Evolutionary conservation across 2,113 vertebrate genomes (phyloP).

Genomic region (Junco hyemalis): DNA sequence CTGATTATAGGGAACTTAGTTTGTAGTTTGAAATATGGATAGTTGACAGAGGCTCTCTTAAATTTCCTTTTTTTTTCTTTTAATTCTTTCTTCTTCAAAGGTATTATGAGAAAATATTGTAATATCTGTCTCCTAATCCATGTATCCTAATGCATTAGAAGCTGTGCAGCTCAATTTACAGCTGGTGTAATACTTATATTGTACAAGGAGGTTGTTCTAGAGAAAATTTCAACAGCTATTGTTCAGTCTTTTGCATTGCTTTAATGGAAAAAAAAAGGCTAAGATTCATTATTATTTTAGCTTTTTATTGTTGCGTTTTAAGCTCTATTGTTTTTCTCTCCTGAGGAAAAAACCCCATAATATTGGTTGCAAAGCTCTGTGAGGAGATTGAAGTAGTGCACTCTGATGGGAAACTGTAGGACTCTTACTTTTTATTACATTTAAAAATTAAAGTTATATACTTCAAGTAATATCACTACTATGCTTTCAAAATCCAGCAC

Average conservation of each 20-base stretch:
- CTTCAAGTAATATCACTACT: background rate
- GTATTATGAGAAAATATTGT: background rate
- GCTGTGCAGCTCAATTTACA: background rate
- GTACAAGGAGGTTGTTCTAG: background rate
- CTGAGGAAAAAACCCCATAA: accelerated
- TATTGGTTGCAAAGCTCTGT: background rate
- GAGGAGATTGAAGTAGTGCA: background rate
- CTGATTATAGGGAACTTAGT: background rate
- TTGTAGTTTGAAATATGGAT: background rate
- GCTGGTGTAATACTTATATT: background rate
- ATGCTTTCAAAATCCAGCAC: background rate
- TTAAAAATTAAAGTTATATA: background rate
- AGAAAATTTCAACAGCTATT: background rate
- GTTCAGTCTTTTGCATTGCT: background rate
- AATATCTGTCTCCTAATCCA: background rate
- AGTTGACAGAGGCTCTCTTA: background rate
- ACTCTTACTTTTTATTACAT: background rate
- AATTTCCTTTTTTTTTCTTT: background rate
- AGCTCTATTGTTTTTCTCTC: background rate
- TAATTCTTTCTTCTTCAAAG: background rate
- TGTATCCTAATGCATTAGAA: background rate
- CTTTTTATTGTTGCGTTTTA: background rate
- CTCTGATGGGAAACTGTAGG: background rate
- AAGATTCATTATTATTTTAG: background rate
- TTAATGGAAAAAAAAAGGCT: background rate